phyloP scores from a whole-genome alignment of 2,888 invertebrate genomes.

The Drosophila kanekoi region DNA sequence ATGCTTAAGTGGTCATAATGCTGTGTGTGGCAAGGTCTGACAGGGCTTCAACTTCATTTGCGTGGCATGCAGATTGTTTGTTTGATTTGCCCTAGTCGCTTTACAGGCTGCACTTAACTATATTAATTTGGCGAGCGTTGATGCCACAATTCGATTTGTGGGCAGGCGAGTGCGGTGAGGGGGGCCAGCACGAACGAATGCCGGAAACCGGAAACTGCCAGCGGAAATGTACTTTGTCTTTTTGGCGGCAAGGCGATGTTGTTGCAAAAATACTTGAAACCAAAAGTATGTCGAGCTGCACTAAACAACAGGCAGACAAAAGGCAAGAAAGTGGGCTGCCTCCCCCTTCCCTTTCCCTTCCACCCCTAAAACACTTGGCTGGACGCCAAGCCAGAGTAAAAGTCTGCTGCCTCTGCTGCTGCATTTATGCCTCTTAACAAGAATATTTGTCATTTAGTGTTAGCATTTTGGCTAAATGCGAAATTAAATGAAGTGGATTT shows the following conservation, averaged over 20 bases:
- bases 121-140: constrained; percentile 64
- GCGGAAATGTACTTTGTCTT: constrained; percentile 82
- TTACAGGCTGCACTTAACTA: constrained; percentile 58
- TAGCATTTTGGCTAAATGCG: constrained; percentile 82
- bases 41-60: constrained; percentile 50
- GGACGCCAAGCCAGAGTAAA: constrained; percentile 57
- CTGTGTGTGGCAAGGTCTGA: constrained; percentile 15
- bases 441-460: constrained; percentile 82
- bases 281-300: constrained; percentile 77
- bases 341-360: not conserved
- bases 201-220: constrained; percentile 78
- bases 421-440: constrained; percentile 76
- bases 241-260: constrained; percentile 71
- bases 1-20: constrained; percentile 44
- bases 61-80: constrained; percentile 43
- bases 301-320: constrained; percentile 46
- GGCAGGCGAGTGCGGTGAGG: constrained; percentile 9
- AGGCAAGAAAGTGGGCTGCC: constrained; percentile 21
- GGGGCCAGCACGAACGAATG: constrained; percentile 60
- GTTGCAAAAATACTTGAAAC: constrained; percentile 71
- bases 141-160: constrained; percentile 46
- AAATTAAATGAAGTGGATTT: constrained; percentile 82
- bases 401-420: constrained; percentile 37
- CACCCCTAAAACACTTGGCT: constrained; percentile 44
- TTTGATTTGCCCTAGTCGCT: constrained; percentile 58